These are phyloP conservation scores for Nanorana parkeri DNA, from an alignment of 2,113 vertebrate genomes.

Conservation along the genomic window DNA sequence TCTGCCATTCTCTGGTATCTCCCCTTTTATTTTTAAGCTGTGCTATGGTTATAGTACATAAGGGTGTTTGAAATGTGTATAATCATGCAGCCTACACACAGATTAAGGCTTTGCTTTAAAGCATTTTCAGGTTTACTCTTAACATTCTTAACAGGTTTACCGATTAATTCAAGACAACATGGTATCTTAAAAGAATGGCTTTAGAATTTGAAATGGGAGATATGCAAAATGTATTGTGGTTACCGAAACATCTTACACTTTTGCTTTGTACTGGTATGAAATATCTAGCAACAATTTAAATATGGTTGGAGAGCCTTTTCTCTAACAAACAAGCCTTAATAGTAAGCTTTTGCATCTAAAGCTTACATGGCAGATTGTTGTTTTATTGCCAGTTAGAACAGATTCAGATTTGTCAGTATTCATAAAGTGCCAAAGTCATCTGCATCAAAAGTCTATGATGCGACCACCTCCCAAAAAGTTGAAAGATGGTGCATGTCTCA, in stretches of 20 bases:
- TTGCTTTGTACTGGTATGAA: not conserved
- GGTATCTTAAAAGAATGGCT: not conserved
- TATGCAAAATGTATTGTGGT: not conserved
- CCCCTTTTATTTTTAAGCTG: constrained; percentile 17
- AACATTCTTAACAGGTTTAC: not conserved
- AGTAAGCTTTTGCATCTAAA: not conserved
- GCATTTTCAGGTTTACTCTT: not conserved
- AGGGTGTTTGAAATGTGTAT: constrained; percentile 1
- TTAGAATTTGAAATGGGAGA: not conserved
- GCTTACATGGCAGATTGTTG: not conserved
- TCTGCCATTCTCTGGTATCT: not conserved
- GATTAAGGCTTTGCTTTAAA: not conserved
- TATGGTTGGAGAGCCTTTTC: not conserved
- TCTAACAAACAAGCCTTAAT: too few relatives aligned
- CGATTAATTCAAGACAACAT: not conserved
- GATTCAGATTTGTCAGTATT: constrained; percentile 17
- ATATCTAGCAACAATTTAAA: not conserved
- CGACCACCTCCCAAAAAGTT: not conserved
- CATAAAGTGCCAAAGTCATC: constrained; percentile 47
- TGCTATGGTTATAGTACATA: not conserved
- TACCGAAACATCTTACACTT: not conserved
- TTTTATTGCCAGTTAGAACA: constrained; percentile 8
- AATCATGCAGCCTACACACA: constrained; percentile 15
- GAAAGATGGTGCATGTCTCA: not conserved
- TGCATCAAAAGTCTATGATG: constrained; percentile 9